phyloP scores from a whole-genome alignment of 2,113 vertebrate species.

The Symphodus melops region DNA sequence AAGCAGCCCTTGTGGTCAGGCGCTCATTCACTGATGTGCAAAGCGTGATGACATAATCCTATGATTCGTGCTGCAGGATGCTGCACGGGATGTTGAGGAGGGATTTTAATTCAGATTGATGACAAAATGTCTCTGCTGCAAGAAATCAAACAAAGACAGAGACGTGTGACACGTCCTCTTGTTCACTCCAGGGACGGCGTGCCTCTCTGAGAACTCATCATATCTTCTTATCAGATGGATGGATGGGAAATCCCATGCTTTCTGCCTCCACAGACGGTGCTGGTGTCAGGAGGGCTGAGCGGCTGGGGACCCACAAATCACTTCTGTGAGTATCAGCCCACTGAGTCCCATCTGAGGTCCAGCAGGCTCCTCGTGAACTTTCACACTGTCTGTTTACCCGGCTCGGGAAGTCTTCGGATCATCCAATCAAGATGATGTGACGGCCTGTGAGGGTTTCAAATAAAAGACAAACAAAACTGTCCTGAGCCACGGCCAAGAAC shows the following conservation, averaged over 20 bases:
- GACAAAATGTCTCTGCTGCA: conserved; percentile 33
- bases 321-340: conserved; percentile 41
- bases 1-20: conserved; percentile 52
- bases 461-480: conserved; percentile 47
- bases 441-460: conserved; percentile 32
- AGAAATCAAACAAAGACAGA: conserved; percentile 29
- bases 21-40: conserved; percentile 44
- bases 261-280: conserved; percentile 49
- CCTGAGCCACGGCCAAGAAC: conserved; percentile 49
- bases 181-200: conserved; percentile 27
- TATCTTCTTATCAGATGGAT: conserved; percentile 62
- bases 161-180: not conserved
- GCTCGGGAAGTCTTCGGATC: conserved; percentile 31
- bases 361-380: conserved; percentile 58
- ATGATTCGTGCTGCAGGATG: conserved; percentile 51
- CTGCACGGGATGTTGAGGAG: conserved; percentile 39
- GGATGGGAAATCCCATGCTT: conserved; percentile 74
- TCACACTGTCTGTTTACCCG: conserved; percentile 67
- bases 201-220: conserved; percentile 31
- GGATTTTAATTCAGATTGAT: conserved; percentile 47
- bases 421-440: conserved; percentile 53
- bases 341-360: conserved; percentile 48
- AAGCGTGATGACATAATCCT: conserved; percentile 53
- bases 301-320: conserved; percentile 73
- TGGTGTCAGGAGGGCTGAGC: conserved; percentile 58